Evolutionary conservation across 1,140 invertebrate genomes (phyloP).

Genomic region (Planococcus citri): DNA sequence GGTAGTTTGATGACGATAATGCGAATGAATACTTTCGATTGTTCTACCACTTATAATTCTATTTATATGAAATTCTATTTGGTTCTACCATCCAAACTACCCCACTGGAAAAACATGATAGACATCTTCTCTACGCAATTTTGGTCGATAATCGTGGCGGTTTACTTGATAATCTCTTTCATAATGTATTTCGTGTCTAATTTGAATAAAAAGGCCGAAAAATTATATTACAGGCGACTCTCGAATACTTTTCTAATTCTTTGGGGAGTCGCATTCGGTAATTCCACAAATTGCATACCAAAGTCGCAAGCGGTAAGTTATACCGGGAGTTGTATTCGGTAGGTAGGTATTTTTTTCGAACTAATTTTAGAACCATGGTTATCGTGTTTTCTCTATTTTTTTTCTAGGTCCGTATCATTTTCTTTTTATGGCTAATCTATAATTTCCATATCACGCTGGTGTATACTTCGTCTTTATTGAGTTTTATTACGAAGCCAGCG

Average conservation of each 20-base stretch:
- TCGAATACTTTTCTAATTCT: neutral
- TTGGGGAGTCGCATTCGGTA: neutral
- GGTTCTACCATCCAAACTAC: neutral
- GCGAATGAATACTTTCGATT: neutral
- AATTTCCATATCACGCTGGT: slow-evolving; percentile 10
- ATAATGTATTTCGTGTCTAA: neutral
- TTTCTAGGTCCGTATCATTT: neutral
- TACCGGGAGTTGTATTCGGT: too few relatives aligned
- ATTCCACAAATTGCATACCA: slow-evolving; percentile 1
- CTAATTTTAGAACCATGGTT: neutral
- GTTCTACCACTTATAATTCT: neutral
- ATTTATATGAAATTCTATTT: slow-evolving; percentile 12
- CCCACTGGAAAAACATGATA: slow-evolving; percentile 4
- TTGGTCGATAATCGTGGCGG: neutral
- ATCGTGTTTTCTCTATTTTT: too few relatives aligned
- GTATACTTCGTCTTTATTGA: neutral
- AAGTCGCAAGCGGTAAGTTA: neutral
- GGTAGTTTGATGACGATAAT: neutral
- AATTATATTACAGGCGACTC: neutral
- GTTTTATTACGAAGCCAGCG: neutral
- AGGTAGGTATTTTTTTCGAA: too few relatives aligned
- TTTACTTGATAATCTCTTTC: neutral
- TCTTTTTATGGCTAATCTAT: neutral
- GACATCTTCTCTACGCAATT: neutral
- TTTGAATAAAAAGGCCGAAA: neutral